These are phyloP conservation scores for Eucriotettix oculatus DNA, from an alignment of 2,888 invertebrate genomes.

Conservation along the genomic window DNA sequence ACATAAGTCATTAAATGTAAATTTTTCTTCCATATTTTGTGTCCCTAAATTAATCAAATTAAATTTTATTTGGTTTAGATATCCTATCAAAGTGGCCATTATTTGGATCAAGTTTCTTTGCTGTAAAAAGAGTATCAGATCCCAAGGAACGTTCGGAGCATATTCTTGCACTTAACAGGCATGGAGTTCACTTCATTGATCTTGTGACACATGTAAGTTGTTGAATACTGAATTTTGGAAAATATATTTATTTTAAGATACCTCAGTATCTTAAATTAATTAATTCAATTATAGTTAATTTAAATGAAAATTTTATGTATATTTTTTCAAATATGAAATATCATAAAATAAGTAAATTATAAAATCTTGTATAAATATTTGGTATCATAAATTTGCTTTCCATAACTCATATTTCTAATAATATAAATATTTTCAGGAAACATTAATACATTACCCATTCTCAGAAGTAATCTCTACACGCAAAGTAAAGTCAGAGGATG, in stretches of 20 bases:
- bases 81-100: conserved; percentile 87
- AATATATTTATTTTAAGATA: neutral
- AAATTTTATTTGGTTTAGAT: conserved; percentile 32
- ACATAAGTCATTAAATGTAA: no score
- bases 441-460: conserved; percentile 83
- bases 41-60: no score
- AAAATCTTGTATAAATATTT: neutral
- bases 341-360: neutral
- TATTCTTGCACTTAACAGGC: conserved; percentile 82
- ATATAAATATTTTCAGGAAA: conserved; percentile 39
- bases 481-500: conserved; percentile 79
- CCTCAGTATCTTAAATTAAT: neutral
- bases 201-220: conserved; percentile 63
- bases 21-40: no score
- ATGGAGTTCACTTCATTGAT: conserved; percentile 87
- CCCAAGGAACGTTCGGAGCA: conserved; percentile 61
- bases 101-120: conserved; percentile 96
- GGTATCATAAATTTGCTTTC: neutral
- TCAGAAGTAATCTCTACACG: conserved; percentile 91
- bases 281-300: neutral
- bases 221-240: no score
- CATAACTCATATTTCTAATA: neutral
- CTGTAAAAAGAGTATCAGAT: conserved; percentile 71
- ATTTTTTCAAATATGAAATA: neutral
- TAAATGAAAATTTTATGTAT: neutral